Conservation (phyloP, 2,113 vertebrate genomes). For the Redunca redunca region DNA sequence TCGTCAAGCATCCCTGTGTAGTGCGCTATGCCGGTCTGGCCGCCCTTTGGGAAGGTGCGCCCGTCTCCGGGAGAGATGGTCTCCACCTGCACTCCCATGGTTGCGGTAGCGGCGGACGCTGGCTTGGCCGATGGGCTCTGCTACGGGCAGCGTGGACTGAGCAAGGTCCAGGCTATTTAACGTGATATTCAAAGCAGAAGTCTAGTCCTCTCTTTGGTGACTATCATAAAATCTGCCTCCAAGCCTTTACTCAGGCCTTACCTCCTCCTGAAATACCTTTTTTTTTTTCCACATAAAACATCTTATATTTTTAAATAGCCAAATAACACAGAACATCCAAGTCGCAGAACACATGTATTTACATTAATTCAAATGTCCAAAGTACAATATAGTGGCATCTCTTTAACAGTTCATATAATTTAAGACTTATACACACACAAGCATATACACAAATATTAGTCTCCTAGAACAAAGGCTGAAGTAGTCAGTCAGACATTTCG, state of each 20-base stretch:
- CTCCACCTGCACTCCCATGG: neutral
- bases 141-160: rapidly evolving
- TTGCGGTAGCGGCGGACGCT: rapidly evolving
- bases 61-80: neutral
- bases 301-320: too few relatives aligned
- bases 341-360: too few relatives aligned
- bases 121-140: rapidly evolving
- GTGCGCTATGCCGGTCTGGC: neutral
- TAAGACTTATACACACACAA: neutral
- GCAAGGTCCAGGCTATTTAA: neutral
- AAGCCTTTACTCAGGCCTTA: neutral
- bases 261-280: neutral
- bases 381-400: too few relatives aligned
- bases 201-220: neutral
- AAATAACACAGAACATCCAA: too few relatives aligned
- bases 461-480: neutral
- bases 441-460: constrained; percentile 22
- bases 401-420: too few relatives aligned
- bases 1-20: neutral
- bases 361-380: too few relatives aligned
- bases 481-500: constrained; percentile 39
- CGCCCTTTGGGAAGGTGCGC: rapidly evolving
- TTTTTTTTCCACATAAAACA: too few relatives aligned
- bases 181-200: neutral
- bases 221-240: neutral